These are phyloP conservation scores for Hedya salicella DNA, from an alignment of 2,888 invertebrate species.

Conservation along the genomic window DNA sequence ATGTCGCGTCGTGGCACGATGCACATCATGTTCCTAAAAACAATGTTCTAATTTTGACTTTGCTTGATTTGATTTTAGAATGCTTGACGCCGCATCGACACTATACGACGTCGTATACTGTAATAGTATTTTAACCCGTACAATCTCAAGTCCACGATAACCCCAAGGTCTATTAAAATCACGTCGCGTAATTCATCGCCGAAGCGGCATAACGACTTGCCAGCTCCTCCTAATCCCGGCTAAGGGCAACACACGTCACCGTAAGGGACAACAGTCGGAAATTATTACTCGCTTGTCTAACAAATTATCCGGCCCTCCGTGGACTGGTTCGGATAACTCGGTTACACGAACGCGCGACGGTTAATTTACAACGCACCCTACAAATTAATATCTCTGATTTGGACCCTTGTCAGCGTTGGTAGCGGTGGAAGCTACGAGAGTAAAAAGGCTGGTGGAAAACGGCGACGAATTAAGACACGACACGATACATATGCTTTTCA, in stretches of 20 bases:
- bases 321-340: slow-evolving; percentile 62
- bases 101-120: too few relatives aligned
- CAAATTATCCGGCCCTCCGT: slow-evolving; percentile 70
- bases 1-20: too few relatives aligned
- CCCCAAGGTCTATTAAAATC: slow-evolving; percentile 8
- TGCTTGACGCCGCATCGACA: too few relatives aligned
- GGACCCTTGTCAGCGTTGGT: slow-evolving; percentile 78
- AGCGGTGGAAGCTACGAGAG: slow-evolving; percentile 50
- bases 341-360: slow-evolving; percentile 73
- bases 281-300: slow-evolving; percentile 74
- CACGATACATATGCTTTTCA: slow-evolving; percentile 9
- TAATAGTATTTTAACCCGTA: too few relatives aligned
- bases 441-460: slow-evolving; percentile 29
- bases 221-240: slow-evolving; percentile 18
- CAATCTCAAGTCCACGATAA: not conserved
- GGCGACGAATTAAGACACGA: slow-evolving; percentile 2
- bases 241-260: slow-evolving; percentile 52
- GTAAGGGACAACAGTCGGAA: slow-evolving; percentile 62
- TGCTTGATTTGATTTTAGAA: too few relatives aligned
- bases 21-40: too few relatives aligned
- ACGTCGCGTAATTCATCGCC: not conserved
- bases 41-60: too few relatives aligned
- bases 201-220: slow-evolving; percentile 15
- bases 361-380: slow-evolving; percentile 80
- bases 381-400: slow-evolving; percentile 84